Base-by-base conservation (phyloP, 2,888 invertebrate species). In the Tenthredo distinguenda region DNA sequence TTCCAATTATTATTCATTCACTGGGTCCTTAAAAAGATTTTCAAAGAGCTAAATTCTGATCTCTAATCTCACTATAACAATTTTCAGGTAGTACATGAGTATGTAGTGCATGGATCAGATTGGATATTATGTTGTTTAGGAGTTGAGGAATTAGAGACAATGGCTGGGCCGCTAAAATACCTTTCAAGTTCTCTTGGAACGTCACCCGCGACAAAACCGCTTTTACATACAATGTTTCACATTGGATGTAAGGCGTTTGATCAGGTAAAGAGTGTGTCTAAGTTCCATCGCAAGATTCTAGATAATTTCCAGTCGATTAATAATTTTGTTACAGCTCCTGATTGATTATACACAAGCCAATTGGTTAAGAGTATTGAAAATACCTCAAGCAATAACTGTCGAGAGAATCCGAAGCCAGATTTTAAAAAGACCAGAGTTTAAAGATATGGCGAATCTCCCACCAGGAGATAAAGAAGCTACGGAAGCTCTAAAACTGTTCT, bases 141-240 rank as follows among this genome's bases (percentile, higher is more conserved):
- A 86, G 88, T 91, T 88, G 90, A 93, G 90, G 91, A 85, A 92
- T 92, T 82, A 93, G 92, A 94, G 88, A 86, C 87, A 87, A 55
- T 88, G 84, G 74, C 87, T 84, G 50, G 88, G 86, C 86, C 87
- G 79, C 84, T 90, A 0, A 86, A 90, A 26, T 93, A 93, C 4
- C 87, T 89, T 10, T 90, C 93, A 65, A 89, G 94, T 85, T 90
- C 93, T 0, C 71, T 94, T 85, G 92, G 93, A 88, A 47, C 72
- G n/a, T 87, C 86, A 2, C 87, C 89, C 3, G 83, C 87, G 15
- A 81, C 87, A 2, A 92, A 92, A 0, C 95, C 96, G 0, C 93
- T 97, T 15, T 93, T 97, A 0, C 96, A 96, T 90, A 95, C 96
- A 9, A 97, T 97, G 97, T 98, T 97, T 90, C 97, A 97, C 90